These are phyloP conservation scores for Xylocampa areola DNA, from an alignment of 2,888 invertebrate genomes.

Conservation along the genomic window DNA sequence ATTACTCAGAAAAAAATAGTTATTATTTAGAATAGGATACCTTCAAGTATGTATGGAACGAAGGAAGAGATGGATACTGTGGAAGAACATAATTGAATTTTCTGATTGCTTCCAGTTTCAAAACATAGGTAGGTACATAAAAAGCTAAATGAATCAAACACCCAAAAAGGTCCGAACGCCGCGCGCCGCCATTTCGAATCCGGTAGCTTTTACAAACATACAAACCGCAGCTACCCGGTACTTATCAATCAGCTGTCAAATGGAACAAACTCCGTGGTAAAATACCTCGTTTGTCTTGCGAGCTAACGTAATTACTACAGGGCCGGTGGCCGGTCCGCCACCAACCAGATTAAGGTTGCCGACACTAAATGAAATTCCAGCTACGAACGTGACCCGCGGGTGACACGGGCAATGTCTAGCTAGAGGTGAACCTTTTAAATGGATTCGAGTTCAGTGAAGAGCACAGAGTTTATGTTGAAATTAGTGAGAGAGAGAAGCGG, in stretches of 20 bases:
- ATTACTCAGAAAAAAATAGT: too few relatives aligned
- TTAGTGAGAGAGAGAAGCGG: background rate
- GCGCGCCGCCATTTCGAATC: background rate
- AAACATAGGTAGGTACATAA: too few relatives aligned
- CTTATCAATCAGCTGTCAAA: constrained; percentile 59
- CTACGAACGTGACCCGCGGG: constrained; percentile 52
- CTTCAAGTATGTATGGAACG: too few relatives aligned
- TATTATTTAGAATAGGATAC: too few relatives aligned
- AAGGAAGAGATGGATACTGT: too few relatives aligned
- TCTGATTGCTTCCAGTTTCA: too few relatives aligned
- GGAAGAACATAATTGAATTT: too few relatives aligned
- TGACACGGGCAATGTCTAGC: constrained; percentile 43
- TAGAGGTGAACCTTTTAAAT: constrained; percentile 27
- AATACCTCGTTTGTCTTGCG: constrained; percentile 57
- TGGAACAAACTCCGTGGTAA: constrained; percentile 37
- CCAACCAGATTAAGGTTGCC: constrained; percentile 65
- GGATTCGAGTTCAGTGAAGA: constrained; percentile 4
- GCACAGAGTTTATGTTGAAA: constrained; percentile 20
- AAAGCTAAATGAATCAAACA: too few relatives aligned
- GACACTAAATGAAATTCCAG: constrained; percentile 74
- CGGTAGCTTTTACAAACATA: constrained; percentile 13
- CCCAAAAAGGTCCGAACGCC: background rate
- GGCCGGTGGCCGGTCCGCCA: constrained; percentile 24
- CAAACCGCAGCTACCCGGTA: constrained; percentile 19
- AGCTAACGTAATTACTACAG: constrained; percentile 53